phyloP scores from a whole-genome alignment of 2,888 invertebrate species.

The Eupithecia tripunctaria region DNA sequence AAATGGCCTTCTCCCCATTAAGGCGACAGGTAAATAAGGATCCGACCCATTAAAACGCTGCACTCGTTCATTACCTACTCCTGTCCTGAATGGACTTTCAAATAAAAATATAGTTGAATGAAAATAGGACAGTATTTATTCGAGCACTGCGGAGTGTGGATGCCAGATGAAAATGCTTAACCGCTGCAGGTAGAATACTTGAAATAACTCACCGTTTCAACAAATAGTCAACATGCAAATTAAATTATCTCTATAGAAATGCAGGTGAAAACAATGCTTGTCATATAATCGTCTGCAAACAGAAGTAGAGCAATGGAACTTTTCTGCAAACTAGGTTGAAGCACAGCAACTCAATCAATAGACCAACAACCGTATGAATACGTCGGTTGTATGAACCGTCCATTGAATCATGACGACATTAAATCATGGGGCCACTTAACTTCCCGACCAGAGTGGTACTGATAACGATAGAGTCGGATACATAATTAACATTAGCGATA shows the following conservation, averaged over 20 bases:
- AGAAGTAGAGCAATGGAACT: background rate
- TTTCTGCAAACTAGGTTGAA: slow-evolving; percentile 22
- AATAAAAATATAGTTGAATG: slow-evolving; percentile 45
- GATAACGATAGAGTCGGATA: slow-evolving; percentile 53
- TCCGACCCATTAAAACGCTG: slow-evolving; percentile 53
- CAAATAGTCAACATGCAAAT: background rate
- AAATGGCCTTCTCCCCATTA: slow-evolving; percentile 49
- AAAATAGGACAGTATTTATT: slow-evolving; percentile 46
- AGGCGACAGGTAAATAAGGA: slow-evolving; percentile 55
- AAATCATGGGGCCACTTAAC: slow-evolving; percentile 58
- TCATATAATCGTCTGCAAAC: background rate
- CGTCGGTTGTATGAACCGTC: slow-evolving; percentile 26
- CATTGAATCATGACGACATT: slow-evolving; percentile 57
- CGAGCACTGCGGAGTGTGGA: slow-evolving; percentile 28
- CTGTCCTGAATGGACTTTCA: slow-evolving; percentile 51
- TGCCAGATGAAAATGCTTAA: slow-evolving; percentile 19
- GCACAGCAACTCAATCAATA: slow-evolving; percentile 26
- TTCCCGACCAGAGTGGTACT: slow-evolving; percentile 49
- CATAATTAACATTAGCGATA: slow-evolving; percentile 57
- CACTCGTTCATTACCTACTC: slow-evolving; percentile 57
- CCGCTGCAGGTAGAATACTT: slow-evolving; percentile 15
- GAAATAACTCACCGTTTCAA: background rate
- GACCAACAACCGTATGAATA: slow-evolving; percentile 49
- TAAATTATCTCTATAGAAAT: background rate
- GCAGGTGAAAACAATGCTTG: background rate